A percentile compares a stretch with the other conserved stretches of the same genome.
Evolutionary conservation across 2,888 invertebrate genomes (phyloP).

Genomic region (Oscheius sp.): DNA sequence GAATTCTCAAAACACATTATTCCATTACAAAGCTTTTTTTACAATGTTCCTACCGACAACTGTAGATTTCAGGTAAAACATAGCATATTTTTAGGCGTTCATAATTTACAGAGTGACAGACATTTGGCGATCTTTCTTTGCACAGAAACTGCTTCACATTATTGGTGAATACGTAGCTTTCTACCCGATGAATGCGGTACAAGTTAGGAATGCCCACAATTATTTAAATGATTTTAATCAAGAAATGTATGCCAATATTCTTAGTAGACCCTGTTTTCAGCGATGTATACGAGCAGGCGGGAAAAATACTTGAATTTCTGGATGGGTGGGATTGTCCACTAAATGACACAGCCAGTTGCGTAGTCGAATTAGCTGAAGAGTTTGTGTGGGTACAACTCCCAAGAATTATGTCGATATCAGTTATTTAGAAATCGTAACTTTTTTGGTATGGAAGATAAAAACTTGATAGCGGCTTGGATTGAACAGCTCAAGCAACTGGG

Average conservation of each 20-base stretch:
- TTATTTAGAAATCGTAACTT: neutral
- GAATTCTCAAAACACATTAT: constrained; percentile 60
- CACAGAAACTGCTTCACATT: constrained; percentile 52
- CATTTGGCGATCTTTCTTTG: constrained; percentile 55
- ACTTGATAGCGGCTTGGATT: neutral
- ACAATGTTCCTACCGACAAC: constrained; percentile 53
- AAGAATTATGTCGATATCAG: neutral
- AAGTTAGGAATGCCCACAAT: constrained; percentile 49
- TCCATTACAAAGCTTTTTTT: constrained; percentile 52
- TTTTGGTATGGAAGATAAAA: neutral
- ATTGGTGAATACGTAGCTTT: constrained; percentile 49
- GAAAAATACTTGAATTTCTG: constrained; percentile 44
- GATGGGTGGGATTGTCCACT: constrained; percentile 42
- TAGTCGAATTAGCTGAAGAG: constrained; percentile 32
- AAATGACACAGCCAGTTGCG: constrained; percentile 36
- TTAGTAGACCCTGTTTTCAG: constrained; percentile 27
- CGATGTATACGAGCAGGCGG: constrained; percentile 50
- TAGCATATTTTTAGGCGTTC: neutral
- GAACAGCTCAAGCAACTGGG: constrained; percentile 3
- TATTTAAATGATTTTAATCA: constrained; percentile 54
- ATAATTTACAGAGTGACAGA: constrained; percentile 43
- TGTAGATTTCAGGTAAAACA: constrained; percentile 43
- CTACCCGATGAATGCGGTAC: constrained; percentile 52
- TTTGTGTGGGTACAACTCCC: neutral
- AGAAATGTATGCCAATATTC: constrained; percentile 24